A percentile compares a stretch with the other conserved stretches of the same genome.
phyloP scores from a whole-genome alignment of 2,888 invertebrate species.

The Piscicola geometra region DNA sequence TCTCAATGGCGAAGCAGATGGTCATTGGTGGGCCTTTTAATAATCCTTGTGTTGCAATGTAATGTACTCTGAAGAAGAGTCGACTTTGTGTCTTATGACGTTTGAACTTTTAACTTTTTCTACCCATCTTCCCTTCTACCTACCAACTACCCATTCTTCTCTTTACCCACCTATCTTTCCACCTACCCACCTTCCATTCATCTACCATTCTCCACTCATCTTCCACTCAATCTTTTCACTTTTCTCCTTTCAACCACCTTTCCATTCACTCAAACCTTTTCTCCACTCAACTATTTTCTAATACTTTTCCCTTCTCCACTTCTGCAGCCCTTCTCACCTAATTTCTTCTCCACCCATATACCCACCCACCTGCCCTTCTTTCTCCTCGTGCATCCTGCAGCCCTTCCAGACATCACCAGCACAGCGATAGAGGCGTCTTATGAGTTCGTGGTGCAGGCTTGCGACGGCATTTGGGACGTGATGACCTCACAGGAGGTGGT shows the following conservation, averaged over 20 bases:
- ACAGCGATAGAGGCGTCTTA: conserved; percentile 77
- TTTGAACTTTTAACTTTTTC: no score
- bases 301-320: no score
- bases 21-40: conserved; percentile 72
- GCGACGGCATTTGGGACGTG: conserved; percentile 99
- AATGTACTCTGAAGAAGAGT: no score
- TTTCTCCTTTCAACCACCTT: no score
- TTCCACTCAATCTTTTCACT: no score
- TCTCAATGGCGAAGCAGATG: conserved; percentile 86
- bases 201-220: not conserved
- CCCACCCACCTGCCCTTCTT: not conserved
- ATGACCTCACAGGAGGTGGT: conserved; percentile 89
- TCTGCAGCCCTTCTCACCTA: no score
- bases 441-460: conserved; percentile 93
- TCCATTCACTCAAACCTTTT: not conserved
- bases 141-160: no score
- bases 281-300: no score
- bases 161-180: no score
- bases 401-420: conserved; percentile 84
- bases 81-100: no score
- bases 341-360: not conserved
- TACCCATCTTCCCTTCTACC: no score
- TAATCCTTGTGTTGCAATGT: not conserved
- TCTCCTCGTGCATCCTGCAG: conserved; percentile 58
- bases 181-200: not conserved